Evolutionary conservation across 2,113 vertebrate genomes (phyloP).

Genomic region (Mirza zaza): DNA sequence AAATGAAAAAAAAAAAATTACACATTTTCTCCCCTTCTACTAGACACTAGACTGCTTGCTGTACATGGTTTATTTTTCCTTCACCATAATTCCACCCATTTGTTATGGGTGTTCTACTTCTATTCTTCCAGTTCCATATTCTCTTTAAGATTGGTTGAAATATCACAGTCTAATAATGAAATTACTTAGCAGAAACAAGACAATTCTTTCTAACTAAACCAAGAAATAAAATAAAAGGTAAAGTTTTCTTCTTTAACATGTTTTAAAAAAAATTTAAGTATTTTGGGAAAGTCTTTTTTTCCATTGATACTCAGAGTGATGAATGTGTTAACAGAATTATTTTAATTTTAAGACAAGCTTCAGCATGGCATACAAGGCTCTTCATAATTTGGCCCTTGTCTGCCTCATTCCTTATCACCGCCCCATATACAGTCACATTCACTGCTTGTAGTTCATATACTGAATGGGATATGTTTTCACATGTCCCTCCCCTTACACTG

Average conservation of each 20-base stretch:
- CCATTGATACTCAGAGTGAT: background rate
- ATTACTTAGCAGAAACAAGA: conserved; percentile 18
- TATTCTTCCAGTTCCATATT: background rate
- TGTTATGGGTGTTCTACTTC: background rate
- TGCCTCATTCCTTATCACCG: background rate
- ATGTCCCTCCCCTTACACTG: background rate
- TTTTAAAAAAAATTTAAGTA: background rate
- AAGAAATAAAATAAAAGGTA: conserved; percentile 21
- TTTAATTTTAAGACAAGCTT: background rate
- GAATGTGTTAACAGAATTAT: background rate
- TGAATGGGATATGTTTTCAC: background rate
- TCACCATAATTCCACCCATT: background rate
- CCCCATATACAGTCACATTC: background rate
- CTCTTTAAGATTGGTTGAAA: background rate
- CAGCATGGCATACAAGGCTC: background rate
- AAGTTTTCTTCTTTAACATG: background rate
- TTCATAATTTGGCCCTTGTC: background rate
- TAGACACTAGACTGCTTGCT: background rate
- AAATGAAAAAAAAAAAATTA: conserved; percentile 2
- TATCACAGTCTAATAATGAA: background rate
- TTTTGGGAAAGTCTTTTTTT: background rate
- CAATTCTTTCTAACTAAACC: background rate
- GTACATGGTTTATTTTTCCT: background rate
- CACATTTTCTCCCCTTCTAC: background rate
- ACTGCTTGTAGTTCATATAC: background rate